Conservation (phyloP, 2,113 vertebrate species). For the Chaenogobius annularis region DNA sequence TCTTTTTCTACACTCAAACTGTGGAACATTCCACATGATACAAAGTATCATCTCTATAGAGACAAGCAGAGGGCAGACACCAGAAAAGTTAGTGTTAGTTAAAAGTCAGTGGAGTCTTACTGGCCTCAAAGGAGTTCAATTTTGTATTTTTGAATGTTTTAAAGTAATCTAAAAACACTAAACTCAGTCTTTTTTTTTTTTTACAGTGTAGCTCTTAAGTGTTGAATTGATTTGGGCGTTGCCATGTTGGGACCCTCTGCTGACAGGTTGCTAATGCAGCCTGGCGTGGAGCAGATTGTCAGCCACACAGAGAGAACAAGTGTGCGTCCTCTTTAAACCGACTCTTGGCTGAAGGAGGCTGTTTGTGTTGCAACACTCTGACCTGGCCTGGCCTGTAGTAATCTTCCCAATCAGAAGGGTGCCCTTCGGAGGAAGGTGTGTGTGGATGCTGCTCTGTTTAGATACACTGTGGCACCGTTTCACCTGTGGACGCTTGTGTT, state of each 20-base stretch:
- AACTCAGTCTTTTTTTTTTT: not conserved
- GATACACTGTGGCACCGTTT: constrained; percentile 47
- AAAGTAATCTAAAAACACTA: too few species aligned
- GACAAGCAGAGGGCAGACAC: too few species aligned
- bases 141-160: too few species aligned
- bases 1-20: too few species aligned
- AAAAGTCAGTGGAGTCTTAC: too few species aligned
- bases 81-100: too few species aligned
- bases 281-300: constrained; percentile 47
- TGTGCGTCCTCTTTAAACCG: constrained; percentile 55
- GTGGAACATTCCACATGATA: too few species aligned
- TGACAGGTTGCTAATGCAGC: constrained; percentile 50
- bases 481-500: constrained; percentile 68
- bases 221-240: constrained; percentile 26
- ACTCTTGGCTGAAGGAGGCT: constrained; percentile 66
- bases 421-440: constrained; percentile 24
- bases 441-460: constrained; percentile 49
- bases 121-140: too few species aligned
- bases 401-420: constrained; percentile 64
- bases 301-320: constrained; percentile 32
- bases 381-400: constrained; percentile 54
- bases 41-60: too few species aligned
- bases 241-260: constrained; percentile 48
- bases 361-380: constrained; percentile 67
- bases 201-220: constrained; percentile 6